Evolutionary conservation across 2,113 vertebrate species (phyloP).

Genomic region (Muntiacus muntjak): DNA sequence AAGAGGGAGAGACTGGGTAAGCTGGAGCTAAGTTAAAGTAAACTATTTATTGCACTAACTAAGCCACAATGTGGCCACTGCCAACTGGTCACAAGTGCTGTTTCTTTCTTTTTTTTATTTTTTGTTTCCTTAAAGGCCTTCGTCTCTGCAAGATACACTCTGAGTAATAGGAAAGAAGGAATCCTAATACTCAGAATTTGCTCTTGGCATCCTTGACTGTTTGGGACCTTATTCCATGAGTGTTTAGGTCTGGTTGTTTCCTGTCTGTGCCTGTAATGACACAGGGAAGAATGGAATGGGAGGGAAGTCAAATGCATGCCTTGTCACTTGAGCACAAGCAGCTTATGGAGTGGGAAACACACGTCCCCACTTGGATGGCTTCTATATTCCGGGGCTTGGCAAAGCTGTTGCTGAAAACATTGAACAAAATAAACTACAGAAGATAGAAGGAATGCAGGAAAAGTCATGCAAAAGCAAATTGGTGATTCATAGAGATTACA

Average conservation of each 20-base stretch:
- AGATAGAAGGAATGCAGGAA: constrained; percentile 57
- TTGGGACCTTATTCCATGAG: background rate
- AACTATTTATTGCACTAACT: constrained; percentile 58
- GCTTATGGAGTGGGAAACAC: background rate
- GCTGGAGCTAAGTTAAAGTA: constrained; percentile 55
- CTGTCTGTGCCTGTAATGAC: background rate
- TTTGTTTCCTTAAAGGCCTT: background rate
- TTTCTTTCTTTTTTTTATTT: background rate
- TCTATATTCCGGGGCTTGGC: constrained; percentile 52
- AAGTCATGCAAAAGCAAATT: constrained; percentile 50
- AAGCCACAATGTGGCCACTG: constrained; percentile 24
- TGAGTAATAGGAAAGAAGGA: background rate
- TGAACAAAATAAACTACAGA: constrained; percentile 69
- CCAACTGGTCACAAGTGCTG: constrained; percentile 26
- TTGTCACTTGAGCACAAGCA: background rate
- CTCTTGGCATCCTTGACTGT: background rate
- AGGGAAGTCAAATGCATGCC: background rate
- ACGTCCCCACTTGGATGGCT: constrained; percentile 15
- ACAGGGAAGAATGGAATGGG: background rate
- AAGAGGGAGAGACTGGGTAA: constrained; percentile 28
- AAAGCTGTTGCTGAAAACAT: constrained; percentile 57
- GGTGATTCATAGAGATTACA: constrained; percentile 58
- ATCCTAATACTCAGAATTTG: background rate
- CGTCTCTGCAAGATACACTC: background rate
- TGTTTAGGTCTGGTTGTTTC: background rate